A percentile compares a stretch with the other conserved stretches of the same genome.
These are phyloP conservation scores for Callospermophilus lateralis DNA, from an alignment of 2,113 vertebrate species.

Conservation along the genomic window DNA sequence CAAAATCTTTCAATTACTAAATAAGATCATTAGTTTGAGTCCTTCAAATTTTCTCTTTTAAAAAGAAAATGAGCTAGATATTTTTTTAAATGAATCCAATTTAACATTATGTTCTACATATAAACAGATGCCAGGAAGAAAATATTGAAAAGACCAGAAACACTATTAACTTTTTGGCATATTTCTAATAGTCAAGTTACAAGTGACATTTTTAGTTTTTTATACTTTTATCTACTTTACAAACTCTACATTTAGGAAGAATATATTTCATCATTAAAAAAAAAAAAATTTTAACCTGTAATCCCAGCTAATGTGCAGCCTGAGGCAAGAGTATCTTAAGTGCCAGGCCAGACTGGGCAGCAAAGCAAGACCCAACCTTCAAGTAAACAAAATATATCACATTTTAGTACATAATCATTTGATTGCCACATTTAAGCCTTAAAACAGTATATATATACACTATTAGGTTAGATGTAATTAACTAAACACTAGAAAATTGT, in stretches of 20 bases:
- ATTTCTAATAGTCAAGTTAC: background rate
- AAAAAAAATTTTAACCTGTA: background rate
- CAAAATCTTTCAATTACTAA: constrained; percentile 24
- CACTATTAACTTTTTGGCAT: background rate
- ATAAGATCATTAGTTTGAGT: background rate
- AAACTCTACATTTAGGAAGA: background rate
- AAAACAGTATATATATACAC: background rate
- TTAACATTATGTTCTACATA: background rate
- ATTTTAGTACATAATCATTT: background rate
- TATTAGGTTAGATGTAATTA: constrained; percentile 6
- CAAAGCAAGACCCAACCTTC: background rate
- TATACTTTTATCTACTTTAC: background rate
- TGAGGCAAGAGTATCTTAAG: background rate
- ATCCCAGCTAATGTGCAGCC: background rate
- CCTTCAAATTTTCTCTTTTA: constrained; percentile 28
- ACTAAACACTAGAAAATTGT: background rate
- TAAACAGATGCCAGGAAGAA: constrained; percentile 10
- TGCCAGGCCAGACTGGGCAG: background rate
- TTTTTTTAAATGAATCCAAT: background rate
- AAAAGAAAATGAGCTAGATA: background rate
- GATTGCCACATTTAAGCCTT: background rate
- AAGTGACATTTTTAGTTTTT: background rate
- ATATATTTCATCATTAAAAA: background rate
- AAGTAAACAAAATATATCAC: background rate
- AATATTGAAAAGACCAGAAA: background rate